Base-by-base conservation (phyloP, 2,113 vertebrate genomes). In the Dinomys branickii region DNA sequence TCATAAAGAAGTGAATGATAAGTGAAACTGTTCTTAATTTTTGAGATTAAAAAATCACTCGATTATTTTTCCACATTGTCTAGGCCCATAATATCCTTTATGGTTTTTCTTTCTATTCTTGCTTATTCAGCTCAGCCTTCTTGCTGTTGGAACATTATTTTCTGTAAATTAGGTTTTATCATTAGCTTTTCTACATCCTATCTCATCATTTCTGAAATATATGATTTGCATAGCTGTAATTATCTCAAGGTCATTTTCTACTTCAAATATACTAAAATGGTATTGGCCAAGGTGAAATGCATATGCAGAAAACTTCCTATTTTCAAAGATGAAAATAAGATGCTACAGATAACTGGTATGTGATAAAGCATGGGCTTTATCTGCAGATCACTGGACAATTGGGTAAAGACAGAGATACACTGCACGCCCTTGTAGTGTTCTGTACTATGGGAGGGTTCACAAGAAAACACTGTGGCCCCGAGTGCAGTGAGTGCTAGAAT, bases 381-480 rank as follows among this genome's bases (percentile, higher is more conserved):
- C n/a, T 4, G 10, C 24, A 12, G 20, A 9, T 8, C 30, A 0
- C n/a, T 10, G 69, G 59, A 33, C 3, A 63, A 24, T 61, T 24
- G 13, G 61, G 26, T 63, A 50, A 78, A 20, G 50, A 56, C 1
- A 22, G n/a, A 56, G 33, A 10, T 12, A 33, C 17, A 24, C 10
- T 2, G 30, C 10, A 30, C 22, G 54, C 5, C 5, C 12, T 28
- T 33, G 41, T 7, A 33, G 38, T 16, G 41, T 1, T 50, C n/a
- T 61, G 26, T 20, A 44, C 17, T 52, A 4, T 0, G 8, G 3
- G 19, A 41, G 5, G 38, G 1, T 5, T 7, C 9, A 24, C 16
- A 28, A 71, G 52, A 54, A 30, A 77, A 30, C 0, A 10, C 2
- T 30, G 7, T 1, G 33, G 11, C 10, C 4, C 38, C 35, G 12